Evolutionary conservation across 2,113 vertebrate genomes (phyloP).

Genomic region (Numenius arquata): DNA sequence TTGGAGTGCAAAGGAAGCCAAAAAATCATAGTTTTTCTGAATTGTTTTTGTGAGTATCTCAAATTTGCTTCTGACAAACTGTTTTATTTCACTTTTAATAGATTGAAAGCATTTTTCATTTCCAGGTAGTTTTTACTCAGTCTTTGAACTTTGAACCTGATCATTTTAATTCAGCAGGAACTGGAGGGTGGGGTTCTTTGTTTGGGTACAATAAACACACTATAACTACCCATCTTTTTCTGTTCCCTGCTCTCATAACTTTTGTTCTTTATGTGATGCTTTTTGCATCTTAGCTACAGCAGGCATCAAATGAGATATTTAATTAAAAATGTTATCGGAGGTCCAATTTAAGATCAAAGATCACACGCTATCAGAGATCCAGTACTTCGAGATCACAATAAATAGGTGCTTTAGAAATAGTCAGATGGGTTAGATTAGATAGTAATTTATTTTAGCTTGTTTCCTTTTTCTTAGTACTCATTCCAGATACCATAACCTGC

Average conservation of each 20-base stretch:
- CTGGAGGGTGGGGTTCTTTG: not conserved
- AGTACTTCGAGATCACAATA: not conserved
- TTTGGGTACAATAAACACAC: not conserved
- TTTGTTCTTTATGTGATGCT: not conserved
- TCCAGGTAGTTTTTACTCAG: not conserved
- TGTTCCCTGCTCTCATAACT: not conserved
- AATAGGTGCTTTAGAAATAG: slow-evolving; percentile 21
- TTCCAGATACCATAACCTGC: slow-evolving; percentile 15
- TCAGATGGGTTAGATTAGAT: slow-evolving; percentile 47
- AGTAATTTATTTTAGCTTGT: slow-evolving; percentile 33
- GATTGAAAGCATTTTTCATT: not conserved
- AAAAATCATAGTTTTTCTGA: not conserved
- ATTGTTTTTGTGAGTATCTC: not conserved
- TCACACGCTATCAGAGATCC: slow-evolving; percentile 27
- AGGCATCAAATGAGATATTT: slow-evolving; percentile 34
- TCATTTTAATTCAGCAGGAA: not conserved
- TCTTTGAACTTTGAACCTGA: not conserved
- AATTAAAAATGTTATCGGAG: slow-evolving; percentile 41
- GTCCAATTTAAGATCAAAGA: slow-evolving; percentile 37
- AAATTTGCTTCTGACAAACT: not conserved
- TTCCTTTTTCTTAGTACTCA: slow-evolving; percentile 21
- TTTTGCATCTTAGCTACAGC: slow-evolving; percentile 20
- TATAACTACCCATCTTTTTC: not conserved
- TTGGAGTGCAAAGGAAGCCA: not conserved
- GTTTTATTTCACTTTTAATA: not conserved